These are phyloP conservation scores for Chrysogorgia sp. DNA, from an alignment of 92 coral and sea anemone genomes.

Conservation along the genomic window DNA sequence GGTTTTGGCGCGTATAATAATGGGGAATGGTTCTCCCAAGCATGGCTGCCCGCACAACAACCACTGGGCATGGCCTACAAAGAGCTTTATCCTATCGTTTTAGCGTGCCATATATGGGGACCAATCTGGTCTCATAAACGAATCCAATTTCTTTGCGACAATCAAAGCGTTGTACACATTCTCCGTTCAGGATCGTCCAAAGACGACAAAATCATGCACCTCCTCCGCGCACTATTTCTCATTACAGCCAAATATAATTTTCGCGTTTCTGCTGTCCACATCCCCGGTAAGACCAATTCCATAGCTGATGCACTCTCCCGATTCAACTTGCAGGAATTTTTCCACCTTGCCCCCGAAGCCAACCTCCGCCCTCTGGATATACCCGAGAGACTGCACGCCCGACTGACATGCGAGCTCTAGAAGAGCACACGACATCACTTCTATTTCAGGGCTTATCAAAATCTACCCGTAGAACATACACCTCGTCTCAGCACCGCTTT, in stretches of 20 bases:
- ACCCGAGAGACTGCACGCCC: no score
- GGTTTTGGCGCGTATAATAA: background rate
- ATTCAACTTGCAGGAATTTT: no score
- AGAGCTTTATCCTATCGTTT: conserved; percentile 48
- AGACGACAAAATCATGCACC: conserved; percentile 48
- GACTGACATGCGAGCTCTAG: conserved; percentile 2
- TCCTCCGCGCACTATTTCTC: conserved; percentile 49
- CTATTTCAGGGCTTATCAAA: conserved; percentile 4
- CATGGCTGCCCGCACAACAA: background rate
- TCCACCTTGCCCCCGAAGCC: no score
- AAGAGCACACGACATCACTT: background rate
- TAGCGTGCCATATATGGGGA: conserved; percentile 49
- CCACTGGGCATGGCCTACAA: no score
- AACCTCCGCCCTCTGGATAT: no score
- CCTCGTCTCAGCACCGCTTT: conserved; percentile 61
- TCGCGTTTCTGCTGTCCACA: conserved; percentile 32
- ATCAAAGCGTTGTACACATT: conserved; percentile 40
- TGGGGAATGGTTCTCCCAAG: background rate
- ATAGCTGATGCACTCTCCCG: conserved; percentile 48
- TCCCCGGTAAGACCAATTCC: conserved; percentile 46
- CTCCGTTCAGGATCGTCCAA: conserved; percentile 35
- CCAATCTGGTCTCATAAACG: background rate
- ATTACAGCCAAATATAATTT: conserved; percentile 48
- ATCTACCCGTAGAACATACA: no score
- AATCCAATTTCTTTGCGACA: no score